Percentiles rank a stretch among this genome's conserved stretches.
Evolutionary conservation across 2,797 vertebrate genomes (phyloP).

Genomic region (Labroides dimidiatus): DNA sequence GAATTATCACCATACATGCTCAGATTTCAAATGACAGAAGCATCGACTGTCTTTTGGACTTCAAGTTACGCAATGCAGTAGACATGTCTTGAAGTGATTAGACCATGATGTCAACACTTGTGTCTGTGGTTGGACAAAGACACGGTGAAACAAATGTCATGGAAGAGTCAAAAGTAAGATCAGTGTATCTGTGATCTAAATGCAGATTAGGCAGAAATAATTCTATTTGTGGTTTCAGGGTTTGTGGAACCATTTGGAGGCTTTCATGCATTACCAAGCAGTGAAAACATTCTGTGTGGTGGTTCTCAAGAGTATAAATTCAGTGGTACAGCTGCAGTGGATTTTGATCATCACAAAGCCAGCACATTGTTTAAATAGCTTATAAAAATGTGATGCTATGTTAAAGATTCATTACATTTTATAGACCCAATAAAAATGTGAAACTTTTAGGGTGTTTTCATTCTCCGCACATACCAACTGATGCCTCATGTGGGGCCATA

Average conservation of each 20-base stretch:
- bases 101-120: constrained; percentile 39
- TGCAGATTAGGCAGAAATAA: constrained; percentile 51
- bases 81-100: constrained; percentile 54
- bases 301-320: constrained; percentile 12
- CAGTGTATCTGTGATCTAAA: constrained; percentile 42
- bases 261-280: constrained; percentile 34
- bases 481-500: constrained; percentile 41
- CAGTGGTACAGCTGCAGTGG: constrained; percentile 45
- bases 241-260: constrained; percentile 37
- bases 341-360: constrained; percentile 52
- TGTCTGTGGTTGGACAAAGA: constrained; percentile 44
- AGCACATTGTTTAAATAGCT: constrained; percentile 43
- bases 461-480: constrained; percentile 38
- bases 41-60: not conserved
- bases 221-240: constrained; percentile 63
- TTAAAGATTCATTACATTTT: constrained; percentile 73
- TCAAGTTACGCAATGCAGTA: constrained; percentile 12
- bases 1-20: no score
- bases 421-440: constrained; percentile 63
- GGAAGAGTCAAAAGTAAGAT: constrained; percentile 43
- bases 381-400: constrained; percentile 52
- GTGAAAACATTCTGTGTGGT: constrained; percentile 16
- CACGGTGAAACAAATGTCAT: constrained; percentile 30
- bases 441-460: constrained; percentile 59
- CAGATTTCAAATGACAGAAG: no score